Evolutionary conservation across 2,888 invertebrate genomes (phyloP).

Genomic region (Oligia latruncula): DNA sequence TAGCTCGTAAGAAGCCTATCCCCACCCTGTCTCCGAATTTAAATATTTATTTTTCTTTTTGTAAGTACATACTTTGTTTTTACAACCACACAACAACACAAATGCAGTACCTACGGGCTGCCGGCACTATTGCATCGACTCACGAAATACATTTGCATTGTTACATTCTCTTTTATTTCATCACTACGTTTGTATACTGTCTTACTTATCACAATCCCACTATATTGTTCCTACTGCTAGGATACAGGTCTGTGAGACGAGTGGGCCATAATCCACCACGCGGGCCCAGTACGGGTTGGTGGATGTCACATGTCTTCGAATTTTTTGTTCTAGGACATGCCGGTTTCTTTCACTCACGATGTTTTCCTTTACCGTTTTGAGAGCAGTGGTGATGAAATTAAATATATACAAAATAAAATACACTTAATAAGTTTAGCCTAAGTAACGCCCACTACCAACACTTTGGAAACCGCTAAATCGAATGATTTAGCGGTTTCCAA

Average conservation of each 20-base stretch:
- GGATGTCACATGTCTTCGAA: neutral
- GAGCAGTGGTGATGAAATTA: neutral
- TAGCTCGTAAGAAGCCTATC: conserved; percentile 27
- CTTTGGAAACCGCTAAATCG: no score
- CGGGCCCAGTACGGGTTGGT: neutral
- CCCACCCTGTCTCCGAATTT: conserved; percentile 24
- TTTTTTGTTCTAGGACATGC: neutral
- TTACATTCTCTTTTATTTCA: neutral
- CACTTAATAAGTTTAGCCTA: no score
- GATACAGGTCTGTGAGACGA: neutral
- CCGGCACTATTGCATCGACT: conserved; percentile 9
- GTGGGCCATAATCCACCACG: neutral
- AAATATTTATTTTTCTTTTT: conserved; percentile 34
- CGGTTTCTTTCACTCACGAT: neutral
- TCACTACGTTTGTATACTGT: neutral
- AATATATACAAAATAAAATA: neutral
- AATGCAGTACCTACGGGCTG: neutral
- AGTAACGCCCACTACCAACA: no score
- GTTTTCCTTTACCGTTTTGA: neutral
- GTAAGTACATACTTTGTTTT: neutral
- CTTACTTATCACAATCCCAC: neutral
- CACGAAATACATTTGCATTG: neutral
- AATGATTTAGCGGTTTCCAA: no score
- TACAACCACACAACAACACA: neutral
- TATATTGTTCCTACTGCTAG: neutral